Conservation (phyloP, 2,888 invertebrate genomes). For the Spodoptera picta region DNA sequence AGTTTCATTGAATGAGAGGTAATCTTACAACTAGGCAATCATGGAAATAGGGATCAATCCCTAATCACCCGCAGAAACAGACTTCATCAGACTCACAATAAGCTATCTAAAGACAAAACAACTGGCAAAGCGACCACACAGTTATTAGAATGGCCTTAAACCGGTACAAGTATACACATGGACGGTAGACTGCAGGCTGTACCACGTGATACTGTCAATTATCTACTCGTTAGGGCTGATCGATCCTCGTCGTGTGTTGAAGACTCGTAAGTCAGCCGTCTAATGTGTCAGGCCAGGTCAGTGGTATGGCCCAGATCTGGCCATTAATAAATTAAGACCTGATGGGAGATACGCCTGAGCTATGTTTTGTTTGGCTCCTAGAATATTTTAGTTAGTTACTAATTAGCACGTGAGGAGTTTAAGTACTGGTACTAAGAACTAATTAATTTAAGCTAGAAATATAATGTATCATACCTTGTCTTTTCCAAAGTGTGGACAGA, state of each 20-base stretch:
- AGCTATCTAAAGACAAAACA: too few relatives aligned
- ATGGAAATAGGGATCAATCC: too few relatives aligned
- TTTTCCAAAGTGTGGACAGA: too few relatives aligned
- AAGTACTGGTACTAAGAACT: slow-evolving; percentile 4
- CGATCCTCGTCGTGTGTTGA: slow-evolving; percentile 68
- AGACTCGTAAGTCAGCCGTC: slow-evolving; percentile 68
- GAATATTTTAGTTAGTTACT: slow-evolving; percentile 21
- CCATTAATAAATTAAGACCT: slow-evolving; percentile 55
- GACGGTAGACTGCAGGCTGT: slow-evolving; percentile 26
- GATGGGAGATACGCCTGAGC: slow-evolving; percentile 51
- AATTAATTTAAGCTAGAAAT: too few relatives aligned
- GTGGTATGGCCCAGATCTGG: slow-evolving; percentile 51
- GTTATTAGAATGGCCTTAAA: slow-evolving; percentile 44
- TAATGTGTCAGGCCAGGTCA: slow-evolving; percentile 62
- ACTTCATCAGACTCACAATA: slow-evolving; percentile 1
- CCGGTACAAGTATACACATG: slow-evolving; percentile 35
- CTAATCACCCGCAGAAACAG: background rate
- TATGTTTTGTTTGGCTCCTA: slow-evolving; percentile 46
- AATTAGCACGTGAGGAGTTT: slow-evolving; percentile 11
- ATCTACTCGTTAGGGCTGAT: slow-evolving; percentile 81
- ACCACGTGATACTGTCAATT: slow-evolving; percentile 79
- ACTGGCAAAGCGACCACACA: slow-evolving; percentile 7
- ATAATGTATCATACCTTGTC: too few relatives aligned
- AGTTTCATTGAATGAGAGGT: too few relatives aligned
- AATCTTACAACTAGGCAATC: too few relatives aligned